Conservation (phyloP, 2,888 invertebrate genomes). For the Pyrochroa serraticornis region DNA sequence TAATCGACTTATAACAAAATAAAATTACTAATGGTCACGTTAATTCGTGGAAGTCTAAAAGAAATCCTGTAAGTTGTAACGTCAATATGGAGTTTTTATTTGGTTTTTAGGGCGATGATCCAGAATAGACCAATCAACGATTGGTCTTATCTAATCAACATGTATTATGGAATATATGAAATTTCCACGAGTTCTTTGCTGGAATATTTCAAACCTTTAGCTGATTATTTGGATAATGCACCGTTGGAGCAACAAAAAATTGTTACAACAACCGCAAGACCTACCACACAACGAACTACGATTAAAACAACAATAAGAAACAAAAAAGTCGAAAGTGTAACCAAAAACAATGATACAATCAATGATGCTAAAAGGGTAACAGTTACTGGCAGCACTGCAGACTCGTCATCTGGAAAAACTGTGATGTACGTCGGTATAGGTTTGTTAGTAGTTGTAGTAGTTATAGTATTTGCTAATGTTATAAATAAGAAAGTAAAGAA, state of each 20-base stretch:
- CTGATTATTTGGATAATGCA: conserved; percentile 63
- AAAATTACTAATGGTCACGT: too few species aligned
- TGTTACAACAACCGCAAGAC: conserved; percentile 27
- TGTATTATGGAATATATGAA: conserved; percentile 59
- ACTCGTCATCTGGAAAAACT: conserved; percentile 5
- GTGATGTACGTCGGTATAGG: conserved; percentile 33
- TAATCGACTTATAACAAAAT: too few species aligned
- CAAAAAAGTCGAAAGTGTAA: neutral
- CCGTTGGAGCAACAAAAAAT: conserved; percentile 38
- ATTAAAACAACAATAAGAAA: conserved; percentile 25
- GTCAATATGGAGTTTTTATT: too few species aligned
- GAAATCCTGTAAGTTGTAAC: too few species aligned
- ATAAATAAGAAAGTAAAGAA: conserved; percentile 23
- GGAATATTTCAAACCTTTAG: conserved; percentile 63
- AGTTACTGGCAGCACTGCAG: neutral
- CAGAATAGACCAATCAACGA: conserved; percentile 56
- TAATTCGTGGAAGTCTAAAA: too few species aligned
- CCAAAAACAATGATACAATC: neutral
- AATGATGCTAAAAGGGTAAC: neutral
- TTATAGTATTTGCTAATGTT: conserved; percentile 13
- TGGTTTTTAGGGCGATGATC: conserved; percentile 35
- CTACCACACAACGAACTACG: conserved; percentile 23
- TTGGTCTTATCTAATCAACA: conserved; percentile 62
- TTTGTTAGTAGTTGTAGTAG: conserved; percentile 20
- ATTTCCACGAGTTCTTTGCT: conserved; percentile 61